Conservation (phyloP, 2,113 vertebrate genomes). For the Apeltes quadracus region DNA sequence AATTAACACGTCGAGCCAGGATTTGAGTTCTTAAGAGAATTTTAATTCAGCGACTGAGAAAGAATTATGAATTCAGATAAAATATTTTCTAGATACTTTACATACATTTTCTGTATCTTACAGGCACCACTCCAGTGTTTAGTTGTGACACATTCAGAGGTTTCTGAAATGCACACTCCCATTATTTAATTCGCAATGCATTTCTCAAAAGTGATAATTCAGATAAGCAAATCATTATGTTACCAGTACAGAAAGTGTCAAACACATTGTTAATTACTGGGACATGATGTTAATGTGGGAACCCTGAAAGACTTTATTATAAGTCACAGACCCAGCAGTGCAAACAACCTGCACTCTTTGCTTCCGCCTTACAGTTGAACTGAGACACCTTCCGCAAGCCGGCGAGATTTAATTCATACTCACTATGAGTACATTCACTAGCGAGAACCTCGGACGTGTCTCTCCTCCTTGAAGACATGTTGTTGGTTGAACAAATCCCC, state of each 20-base stretch:
- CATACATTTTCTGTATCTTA: not conserved
- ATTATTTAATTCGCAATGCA: conserved; percentile 23
- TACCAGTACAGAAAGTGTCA: no score
- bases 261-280: no score
- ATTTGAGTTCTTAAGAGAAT: not conserved
- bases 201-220: conserved; percentile 12
- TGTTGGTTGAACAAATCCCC: not conserved
- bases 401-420: no score
- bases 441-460: not conserved
- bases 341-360: no score
- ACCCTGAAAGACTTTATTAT: no score
- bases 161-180: not conserved
- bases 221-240: conserved; percentile 11
- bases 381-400: no score
- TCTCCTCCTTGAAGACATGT: not conserved
- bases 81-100: not conserved
- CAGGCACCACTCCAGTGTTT: not conserved
- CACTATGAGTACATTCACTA: no score
- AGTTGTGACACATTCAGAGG: not conserved
- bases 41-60: not conserved
- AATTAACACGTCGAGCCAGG: conserved; percentile 6
- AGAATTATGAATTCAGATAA: not conserved
- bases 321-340: no score
- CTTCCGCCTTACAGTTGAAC: no score
- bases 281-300: no score